Percentiles rank a stretch among this genome's conserved stretches.
phyloP scores from a whole-genome alignment of 1,140 invertebrate genomes.

The Drosophila simulans region DNA sequence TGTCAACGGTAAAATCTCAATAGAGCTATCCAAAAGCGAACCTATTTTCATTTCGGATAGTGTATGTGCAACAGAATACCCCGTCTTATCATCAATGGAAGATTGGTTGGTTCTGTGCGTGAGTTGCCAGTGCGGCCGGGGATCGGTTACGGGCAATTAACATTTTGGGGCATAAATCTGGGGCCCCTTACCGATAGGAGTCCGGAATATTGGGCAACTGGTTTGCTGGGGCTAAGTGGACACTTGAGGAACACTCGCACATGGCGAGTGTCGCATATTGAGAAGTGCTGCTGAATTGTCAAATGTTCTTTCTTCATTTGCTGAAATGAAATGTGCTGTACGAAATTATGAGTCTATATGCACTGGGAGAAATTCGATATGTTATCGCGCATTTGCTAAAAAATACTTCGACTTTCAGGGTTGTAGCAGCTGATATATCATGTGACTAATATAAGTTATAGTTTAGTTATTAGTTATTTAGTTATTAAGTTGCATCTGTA shows the following conservation, averaged over 20 bases:
- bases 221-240: not conserved
- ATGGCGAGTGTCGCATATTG: slow-evolving; percentile 15
- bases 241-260: slow-evolving; percentile 11
- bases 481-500: not conserved
- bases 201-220: slow-evolving; percentile 6
- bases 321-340: slow-evolving; percentile 35
- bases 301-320: slow-evolving; percentile 9
- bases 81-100: slow-evolving; percentile 44
- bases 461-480: not conserved
- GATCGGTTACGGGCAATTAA: slow-evolving; percentile 78
- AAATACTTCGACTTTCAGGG: too few species aligned
- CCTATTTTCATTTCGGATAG: slow-evolving; percentile 10
- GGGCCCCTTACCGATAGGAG: slow-evolving; percentile 39
- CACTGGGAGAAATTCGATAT: not conserved
- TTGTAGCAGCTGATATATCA: not conserved
- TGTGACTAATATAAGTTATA: not conserved
- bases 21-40: slow-evolving; percentile 25
- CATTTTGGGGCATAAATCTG: slow-evolving; percentile 76
- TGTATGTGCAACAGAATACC: not conserved
- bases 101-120: slow-evolving; percentile 38
- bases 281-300: slow-evolving; percentile 32
- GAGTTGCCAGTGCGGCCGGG: slow-evolving; percentile 43
- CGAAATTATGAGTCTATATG: slow-evolving; percentile 20
- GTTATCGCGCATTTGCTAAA: too few species aligned
- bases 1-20: slow-evolving; percentile 46